phyloP scores from a whole-genome alignment of 92 coral and sea anemone species.

The Phenganax subtilis region DNA sequence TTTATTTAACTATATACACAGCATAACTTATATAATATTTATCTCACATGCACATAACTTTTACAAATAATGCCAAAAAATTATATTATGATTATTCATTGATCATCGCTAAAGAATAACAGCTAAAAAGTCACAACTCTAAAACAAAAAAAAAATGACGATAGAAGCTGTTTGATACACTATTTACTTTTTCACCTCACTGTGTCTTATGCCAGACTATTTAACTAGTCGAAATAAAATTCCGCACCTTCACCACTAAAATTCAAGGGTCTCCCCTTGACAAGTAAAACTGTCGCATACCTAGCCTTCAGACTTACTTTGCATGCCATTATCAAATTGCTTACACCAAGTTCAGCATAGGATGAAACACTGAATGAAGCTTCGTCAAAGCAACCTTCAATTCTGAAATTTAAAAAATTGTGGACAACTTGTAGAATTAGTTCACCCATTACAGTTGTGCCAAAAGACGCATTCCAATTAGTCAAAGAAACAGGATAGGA shows the following conservation, averaged over 20 bases:
- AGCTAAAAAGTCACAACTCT: constrained; percentile 32
- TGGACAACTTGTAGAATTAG: background rate
- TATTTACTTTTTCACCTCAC: background rate
- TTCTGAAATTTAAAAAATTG: constrained; percentile 37
- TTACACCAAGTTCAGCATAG: constrained; percentile 61
- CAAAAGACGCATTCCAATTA: too few relatives aligned
- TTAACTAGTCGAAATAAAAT: background rate
- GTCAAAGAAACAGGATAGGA: too few relatives aligned
- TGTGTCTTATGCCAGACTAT: background rate
- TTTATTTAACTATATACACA: too few relatives aligned
- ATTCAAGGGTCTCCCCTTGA: too few relatives aligned
- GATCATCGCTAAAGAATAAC: constrained; percentile 2
- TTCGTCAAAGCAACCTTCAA: constrained; percentile 63
- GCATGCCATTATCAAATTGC: constrained; percentile 67
- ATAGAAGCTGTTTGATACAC: background rate
- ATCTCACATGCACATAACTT: too few relatives aligned
- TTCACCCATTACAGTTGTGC: background rate
- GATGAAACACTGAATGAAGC: constrained; percentile 67
- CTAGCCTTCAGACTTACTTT: constrained; percentile 41
- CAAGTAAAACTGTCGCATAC: background rate
- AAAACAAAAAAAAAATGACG: background rate
- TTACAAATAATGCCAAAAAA: constrained; percentile 2
- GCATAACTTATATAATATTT: too few relatives aligned
- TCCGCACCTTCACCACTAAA: too few relatives aligned
- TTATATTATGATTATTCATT: constrained; percentile 1